These are phyloP conservation scores for Lycophotia porphyrea DNA, from an alignment of 2,888 invertebrate genomes.

Conservation along the genomic window DNA sequence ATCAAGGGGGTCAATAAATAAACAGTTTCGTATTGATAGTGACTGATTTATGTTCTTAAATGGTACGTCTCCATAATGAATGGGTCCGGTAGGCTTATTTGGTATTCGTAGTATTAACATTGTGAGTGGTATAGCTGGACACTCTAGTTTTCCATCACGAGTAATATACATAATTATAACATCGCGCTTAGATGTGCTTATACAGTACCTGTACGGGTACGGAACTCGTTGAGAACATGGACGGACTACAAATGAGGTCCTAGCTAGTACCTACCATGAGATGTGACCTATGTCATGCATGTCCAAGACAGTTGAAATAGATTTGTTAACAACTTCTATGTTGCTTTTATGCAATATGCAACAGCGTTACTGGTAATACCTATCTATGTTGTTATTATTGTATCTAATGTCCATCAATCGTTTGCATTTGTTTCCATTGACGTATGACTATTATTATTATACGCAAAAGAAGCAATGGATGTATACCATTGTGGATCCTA, in stretches of 20 bases:
- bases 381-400: constrained; percentile 8
- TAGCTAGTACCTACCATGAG: constrained; percentile 8
- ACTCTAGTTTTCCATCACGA: constrained; percentile 74
- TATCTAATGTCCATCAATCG: constrained; percentile 1
- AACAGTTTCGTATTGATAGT: constrained; percentile 61
- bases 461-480: neutral
- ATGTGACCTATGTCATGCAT: constrained; percentile 39
- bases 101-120: constrained; percentile 74
- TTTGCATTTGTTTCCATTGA: constrained; percentile 1
- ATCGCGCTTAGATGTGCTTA: constrained; percentile 46
- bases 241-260: constrained; percentile 52
- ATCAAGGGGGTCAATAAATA: constrained; percentile 63
- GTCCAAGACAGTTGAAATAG: constrained; percentile 26
- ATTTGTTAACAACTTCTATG: constrained; percentile 16
- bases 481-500: neutral
- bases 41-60: constrained; percentile 71
- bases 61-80: constrained; percentile 69
- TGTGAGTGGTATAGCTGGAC: constrained; percentile 69
- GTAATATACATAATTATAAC: constrained; percentile 62
- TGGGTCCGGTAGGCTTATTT: constrained; percentile 71
- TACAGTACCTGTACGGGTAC: constrained; percentile 13
- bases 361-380: neutral
- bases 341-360: constrained; percentile 17
- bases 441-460: neutral
- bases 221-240: constrained; percentile 51